A percentile compares a stretch with the other conserved stretches of the same genome.
These are phyloP conservation scores for Nestor notabilis DNA, from an alignment of 2,113 vertebrate genomes.

Conservation along the genomic window DNA sequence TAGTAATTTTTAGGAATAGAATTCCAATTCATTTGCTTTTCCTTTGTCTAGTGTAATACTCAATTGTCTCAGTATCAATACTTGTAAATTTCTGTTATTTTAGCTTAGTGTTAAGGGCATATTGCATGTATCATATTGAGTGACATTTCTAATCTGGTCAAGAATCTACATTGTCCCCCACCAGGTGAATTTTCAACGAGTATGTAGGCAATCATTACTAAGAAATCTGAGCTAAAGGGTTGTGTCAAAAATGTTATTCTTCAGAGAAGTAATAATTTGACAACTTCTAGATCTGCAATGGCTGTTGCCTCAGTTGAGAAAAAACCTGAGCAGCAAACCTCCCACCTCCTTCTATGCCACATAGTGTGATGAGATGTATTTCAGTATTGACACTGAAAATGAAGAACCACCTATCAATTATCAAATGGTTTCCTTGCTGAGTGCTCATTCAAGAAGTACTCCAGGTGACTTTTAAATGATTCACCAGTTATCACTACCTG, in stretches of 20 bases:
- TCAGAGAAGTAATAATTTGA: background rate
- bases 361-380: constrained; percentile 6
- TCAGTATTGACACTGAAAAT: background rate
- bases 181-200: background rate
- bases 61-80: background rate
- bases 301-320: background rate
- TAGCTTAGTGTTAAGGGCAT: background rate
- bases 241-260: background rate
- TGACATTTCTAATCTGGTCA: background rate
- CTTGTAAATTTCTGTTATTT: background rate
- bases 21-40: background rate
- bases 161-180: background rate
- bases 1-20: background rate
- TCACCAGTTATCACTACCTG: background rate
- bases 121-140: background rate
- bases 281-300: background rate
- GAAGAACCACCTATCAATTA: constrained; percentile 3
- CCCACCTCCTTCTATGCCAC: background rate
- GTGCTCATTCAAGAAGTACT: background rate
- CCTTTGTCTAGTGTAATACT: background rate
- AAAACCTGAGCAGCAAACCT: background rate
- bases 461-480: constrained; percentile 11
- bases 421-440: constrained; percentile 21
- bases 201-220: background rate
- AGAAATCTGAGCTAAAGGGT: background rate